Base-by-base conservation (phyloP, 1,140 invertebrate species). In the Drosophila seguyi region DNA sequence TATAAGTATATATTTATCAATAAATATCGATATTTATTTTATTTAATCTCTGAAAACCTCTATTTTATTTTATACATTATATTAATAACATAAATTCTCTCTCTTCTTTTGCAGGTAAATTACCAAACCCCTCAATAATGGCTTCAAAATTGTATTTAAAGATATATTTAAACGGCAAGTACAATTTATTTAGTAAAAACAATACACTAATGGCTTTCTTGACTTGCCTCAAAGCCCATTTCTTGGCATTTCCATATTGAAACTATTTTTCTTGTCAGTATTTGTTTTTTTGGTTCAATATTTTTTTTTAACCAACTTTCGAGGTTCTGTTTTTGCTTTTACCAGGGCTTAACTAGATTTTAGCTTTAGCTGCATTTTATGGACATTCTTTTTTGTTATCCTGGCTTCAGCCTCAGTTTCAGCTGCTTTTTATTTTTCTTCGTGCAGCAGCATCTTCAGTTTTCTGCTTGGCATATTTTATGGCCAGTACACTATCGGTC, bases 381-480 rank as follows among this genome's bases (percentile, higher is more conserved):
- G 60, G 57, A 57, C 59, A 57, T 83, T 77, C 50, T 53, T 62
- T 62, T 68, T 25, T 36, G 52, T 55, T 53, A 38, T 55, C 58
- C 52, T 58, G 25, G 38, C 18, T 57, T 27, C 13, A 45, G 41
- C 41, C 22, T 45, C n/a, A 42, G 52, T 18, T 79, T 53, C 29
- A 45, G 48, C 25, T 44, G 6, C 47, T 47, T 47, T 38, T 25
- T 59, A 20, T 59, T 63, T 65, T 58, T 36, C 31, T 58, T 71
- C 18, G 27, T 14, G 52, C 52, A 58, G 52, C 50, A 58, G 52
- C 42, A 71, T 71, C 65, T 72, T 71, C 38, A 52, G 61, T 20
- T 71, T 80, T 80, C 59, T 61, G 76, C 62, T 73, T 80, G 75
- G 80, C 63, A 88, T 74, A 90, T 84, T 88, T 88, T 81, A 90